Evolutionary conservation across 2,113 vertebrate species (phyloP), one percentile per base, ranked within the genome.

Genomic region (Erpornis zantholeuca): DNA sequence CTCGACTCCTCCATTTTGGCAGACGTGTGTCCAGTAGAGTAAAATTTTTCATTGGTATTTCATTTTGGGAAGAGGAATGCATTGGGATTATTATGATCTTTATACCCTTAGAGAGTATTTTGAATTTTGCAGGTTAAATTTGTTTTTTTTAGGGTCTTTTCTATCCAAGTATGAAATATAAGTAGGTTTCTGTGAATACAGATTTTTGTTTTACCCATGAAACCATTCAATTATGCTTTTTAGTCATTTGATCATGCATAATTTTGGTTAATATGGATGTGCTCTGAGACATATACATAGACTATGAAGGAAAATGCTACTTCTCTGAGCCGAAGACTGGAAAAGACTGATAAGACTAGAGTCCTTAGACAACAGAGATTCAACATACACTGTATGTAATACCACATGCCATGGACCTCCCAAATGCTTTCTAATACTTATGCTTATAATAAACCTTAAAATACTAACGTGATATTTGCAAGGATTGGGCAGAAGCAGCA

Each of bases 351-450:
- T 14, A 40, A n/a, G 15, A n/a, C 16, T 33, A 29, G 24, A 60
- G 8, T 35, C 49, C 40, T 69, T 82, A 36, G 24, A 36, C 18
- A 81, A 23, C 2, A 38, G 15, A 64, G 21, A 36, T 70, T 73
- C 15, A 40, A 4, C 5, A 38, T 15, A 27, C 4, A 29, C 4
- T 13, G 12, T 36, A 3, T 1, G 0, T 42, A 90, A 63, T 36
- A 29, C 3, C 22, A 57, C 7, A 17, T 15, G 10, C 7, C 8
- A 22, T 27, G 16, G 31, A 47, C 14, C 3, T 12, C 9, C 24
- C n/a, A 85, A 79, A 56, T 1, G 4, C 3, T 65, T 93, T 36
- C 28, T 45, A 59, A 50, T 47, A 54, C n/a, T n/a, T n/a, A n/a
- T n/a, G n/a, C n/a, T n/a, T n/a, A n/a, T n/a, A 82, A 53, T 31